A percentile compares a stretch with the other conserved stretches of the same genome.
Evolutionary conservation across 1,140 invertebrate species (phyloP).

Genomic region (Camponotus floridanus): DNA sequence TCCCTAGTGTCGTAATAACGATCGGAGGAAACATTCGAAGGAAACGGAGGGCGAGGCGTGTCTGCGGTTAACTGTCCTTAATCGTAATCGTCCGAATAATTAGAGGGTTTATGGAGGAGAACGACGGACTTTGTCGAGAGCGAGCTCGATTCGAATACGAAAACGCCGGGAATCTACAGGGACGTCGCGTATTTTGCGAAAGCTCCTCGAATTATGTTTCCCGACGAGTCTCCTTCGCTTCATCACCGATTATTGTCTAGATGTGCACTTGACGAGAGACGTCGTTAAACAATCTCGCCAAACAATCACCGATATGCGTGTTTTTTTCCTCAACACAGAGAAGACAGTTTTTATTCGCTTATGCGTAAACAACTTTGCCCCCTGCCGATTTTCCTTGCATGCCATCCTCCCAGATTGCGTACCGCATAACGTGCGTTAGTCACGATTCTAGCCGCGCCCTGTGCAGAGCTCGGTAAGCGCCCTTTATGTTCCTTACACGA

Average conservation of each 20-base stretch:
- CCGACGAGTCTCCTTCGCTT: neutral
- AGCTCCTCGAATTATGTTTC: slow-evolving; percentile 8
- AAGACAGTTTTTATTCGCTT: slow-evolving; percentile 3
- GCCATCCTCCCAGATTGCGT: slow-evolving; percentile 8
- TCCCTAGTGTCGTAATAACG: slow-evolving; percentile 15
- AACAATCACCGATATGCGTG: neutral
- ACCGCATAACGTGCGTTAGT: slow-evolving; percentile 40
- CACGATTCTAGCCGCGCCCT: slow-evolving; percentile 7
- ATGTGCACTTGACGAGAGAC: neutral
- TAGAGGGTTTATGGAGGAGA: slow-evolving; percentile 55
- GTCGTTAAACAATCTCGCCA: neutral
- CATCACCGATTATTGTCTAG: slow-evolving; percentile 39
- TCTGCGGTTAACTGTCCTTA: slow-evolving; percentile 62
- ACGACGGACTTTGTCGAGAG: slow-evolving; percentile 15
- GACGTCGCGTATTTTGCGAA: slow-evolving; percentile 3
- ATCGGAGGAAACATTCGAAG: slow-evolving; percentile 36
- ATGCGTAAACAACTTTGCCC: slow-evolving; percentile 47
- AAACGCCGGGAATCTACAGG: slow-evolving; percentile 43
- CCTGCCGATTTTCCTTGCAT: slow-evolving; percentile 46
- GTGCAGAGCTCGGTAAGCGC: slow-evolving; percentile 15
- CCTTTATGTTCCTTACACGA: slow-evolving; percentile 52
- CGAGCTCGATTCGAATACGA: slow-evolving; percentile 38
- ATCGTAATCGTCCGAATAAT: slow-evolving; percentile 64
- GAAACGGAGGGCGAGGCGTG: slow-evolving; percentile 29
- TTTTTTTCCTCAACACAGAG: slow-evolving; percentile 11